Evolutionary conservation across 2,888 invertebrate genomes (phyloP).

Genomic region (Orthosia cruda): DNA sequence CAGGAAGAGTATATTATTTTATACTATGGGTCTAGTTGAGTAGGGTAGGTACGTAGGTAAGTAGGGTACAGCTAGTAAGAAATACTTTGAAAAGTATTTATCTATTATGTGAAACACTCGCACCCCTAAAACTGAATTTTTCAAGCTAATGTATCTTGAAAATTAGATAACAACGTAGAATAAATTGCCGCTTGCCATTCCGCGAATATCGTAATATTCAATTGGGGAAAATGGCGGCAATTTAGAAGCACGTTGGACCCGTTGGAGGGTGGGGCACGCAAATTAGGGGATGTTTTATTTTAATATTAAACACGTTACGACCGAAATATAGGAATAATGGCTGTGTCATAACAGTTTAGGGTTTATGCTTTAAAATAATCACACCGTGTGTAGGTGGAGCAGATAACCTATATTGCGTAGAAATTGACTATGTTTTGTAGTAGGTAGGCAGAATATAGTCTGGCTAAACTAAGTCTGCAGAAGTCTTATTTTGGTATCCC

Average conservation of each 20-base stretch:
- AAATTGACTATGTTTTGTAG: no score
- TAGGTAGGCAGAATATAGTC: no score
- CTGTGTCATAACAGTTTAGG: neutral
- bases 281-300: slow-evolving; percentile 19
- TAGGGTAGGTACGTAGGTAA: no score
- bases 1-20: no score
- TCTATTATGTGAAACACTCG: neutral
- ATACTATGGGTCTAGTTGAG: no score
- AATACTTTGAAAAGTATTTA: neutral
- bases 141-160: neutral
- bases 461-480: no score
- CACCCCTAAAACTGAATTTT: neutral
- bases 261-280: neutral
- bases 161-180: slow-evolving; percentile 1
- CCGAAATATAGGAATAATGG: slow-evolving; percentile 1
- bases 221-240: slow-evolving; percentile 36
- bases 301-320: slow-evolving; percentile 19
- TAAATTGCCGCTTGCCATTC: slow-evolving; percentile 1
- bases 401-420: no score
- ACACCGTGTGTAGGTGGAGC: neutral
- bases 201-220: slow-evolving; percentile 27
- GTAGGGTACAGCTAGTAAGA: no score
- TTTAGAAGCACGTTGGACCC: slow-evolving; percentile 11
- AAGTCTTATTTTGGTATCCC: no score
- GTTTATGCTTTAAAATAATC: slow-evolving; percentile 5